Evolutionary conservation across 2,797 vertebrate genomes (phyloP).

Genomic region (Pipistrellus kuhlii): DNA sequence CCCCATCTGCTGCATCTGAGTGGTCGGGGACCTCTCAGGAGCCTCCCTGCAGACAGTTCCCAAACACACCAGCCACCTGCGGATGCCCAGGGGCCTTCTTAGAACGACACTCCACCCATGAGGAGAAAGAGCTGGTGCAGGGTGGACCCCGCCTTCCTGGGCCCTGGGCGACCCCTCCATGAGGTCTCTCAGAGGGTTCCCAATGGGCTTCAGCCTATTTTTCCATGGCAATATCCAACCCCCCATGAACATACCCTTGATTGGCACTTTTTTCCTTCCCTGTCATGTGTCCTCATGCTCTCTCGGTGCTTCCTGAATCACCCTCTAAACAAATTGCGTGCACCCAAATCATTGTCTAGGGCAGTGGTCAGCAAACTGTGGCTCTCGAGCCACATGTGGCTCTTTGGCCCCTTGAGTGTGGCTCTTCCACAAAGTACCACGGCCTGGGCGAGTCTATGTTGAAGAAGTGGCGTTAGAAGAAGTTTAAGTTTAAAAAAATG

Average conservation of each 20-base stretch:
- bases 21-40: rapidly evolving
- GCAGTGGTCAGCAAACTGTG: too few species aligned
- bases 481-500: too few species aligned
- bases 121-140: neutral
- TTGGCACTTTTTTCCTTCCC: neutral
- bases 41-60: neutral
- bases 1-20: rapidly evolving
- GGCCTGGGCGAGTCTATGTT: too few species aligned
- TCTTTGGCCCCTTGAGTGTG: too few species aligned
- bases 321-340: neutral
- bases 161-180: neutral
- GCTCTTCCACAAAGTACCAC: too few species aligned
- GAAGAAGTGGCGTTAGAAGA: too few species aligned
- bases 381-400: too few species aligned
- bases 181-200: neutral
- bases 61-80: neutral
- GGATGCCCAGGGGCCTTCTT: neutral
- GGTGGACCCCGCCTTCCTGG: neutral
- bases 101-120: rapidly evolving
- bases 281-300: neutral
- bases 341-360: neutral
- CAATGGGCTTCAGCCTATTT: rapidly evolving
- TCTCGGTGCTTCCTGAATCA: neutral
- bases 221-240: too few species aligned
- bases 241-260: neutral